Base-by-base conservation (phyloP, 2,113 vertebrate genomes). In the Donacobius atricapilla region DNA sequence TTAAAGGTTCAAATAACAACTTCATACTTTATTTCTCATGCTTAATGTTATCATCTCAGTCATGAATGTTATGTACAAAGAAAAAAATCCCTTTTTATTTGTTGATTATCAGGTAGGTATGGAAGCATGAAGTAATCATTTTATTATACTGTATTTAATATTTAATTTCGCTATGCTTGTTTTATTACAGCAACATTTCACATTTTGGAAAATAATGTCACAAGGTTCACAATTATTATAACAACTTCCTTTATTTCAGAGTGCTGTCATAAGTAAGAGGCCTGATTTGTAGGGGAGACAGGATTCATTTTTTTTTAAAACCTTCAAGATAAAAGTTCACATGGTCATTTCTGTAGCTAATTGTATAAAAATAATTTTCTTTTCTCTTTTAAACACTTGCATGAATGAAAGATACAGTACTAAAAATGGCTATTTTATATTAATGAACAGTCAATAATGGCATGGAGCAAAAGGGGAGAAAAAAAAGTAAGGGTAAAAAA, bases 151-250 rank as follows among this genome's bases (percentile, higher is more conserved):
- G 2, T 39, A 17, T 75, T 87, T 37, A 58, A 35, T 63, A 56
- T 22, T 45, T 90, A 76, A 40, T 5, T 47, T 0, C 45, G 12
- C 0, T 53, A 51, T 42, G 13, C 1, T 48, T 15, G 5, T 30
- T 83, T 68, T 51, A 78, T 69, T 50, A 39, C 6, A 30, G 17
- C 25, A 72, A 56, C 6, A n/a, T 44, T 75, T 87, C 42, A 75
- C 11, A 13, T 44, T 83, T 79, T 35, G 79, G 51, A 83, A 94
- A 75, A 72, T 28, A 21, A 39, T 1, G 2, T 76, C 8, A 66
- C 0, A 1, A 78, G 1, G 15, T 50, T 73, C 81, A 68, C 2
- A 72, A 5, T 66, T 77, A 35, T 27, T 71, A 4, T 13, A 48
- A 63, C 13, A n/a, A 71, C 42, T 85, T 58, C 10, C 13, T 63